A percentile compares a stretch with the other conserved stretches of the same genome.
phyloP scores from a whole-genome alignment of 2,888 invertebrate genomes.

The Callyntrura sp. region DNA sequence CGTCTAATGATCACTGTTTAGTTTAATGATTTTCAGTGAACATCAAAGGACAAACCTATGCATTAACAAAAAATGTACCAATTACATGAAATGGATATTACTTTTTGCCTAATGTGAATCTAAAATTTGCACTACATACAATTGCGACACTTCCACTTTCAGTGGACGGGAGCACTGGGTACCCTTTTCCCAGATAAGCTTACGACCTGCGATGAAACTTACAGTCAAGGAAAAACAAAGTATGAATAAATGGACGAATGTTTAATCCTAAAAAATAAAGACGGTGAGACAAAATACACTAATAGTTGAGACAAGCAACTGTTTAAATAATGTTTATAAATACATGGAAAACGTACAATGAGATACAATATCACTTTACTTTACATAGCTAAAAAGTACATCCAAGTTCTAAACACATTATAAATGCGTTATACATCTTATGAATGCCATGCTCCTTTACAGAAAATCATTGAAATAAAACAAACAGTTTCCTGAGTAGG shows the following conservation, averaged over 20 bases:
- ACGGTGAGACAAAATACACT: conserved; percentile 15
- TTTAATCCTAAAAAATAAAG: conserved; percentile 30
- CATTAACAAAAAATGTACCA: too few relatives aligned
- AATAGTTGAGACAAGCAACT: conserved; percentile 32
- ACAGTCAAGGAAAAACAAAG: conserved; percentile 18
- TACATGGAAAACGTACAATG: conserved; percentile 58
- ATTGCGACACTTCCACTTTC: too few relatives aligned
- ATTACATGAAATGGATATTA: too few relatives aligned
- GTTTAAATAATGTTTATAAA: conserved; percentile 52
- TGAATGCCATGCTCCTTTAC: conserved; percentile 59
- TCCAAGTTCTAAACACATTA: conserved; percentile 51
- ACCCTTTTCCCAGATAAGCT: neutral
- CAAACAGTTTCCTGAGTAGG: conserved; percentile 23
- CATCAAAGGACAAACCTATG: too few relatives aligned
- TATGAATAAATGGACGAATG: conserved; percentile 18
- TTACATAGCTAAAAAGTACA: conserved; percentile 70
- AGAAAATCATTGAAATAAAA: conserved; percentile 30
- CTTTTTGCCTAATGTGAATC: too few relatives aligned
- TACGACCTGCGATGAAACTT: neutral
- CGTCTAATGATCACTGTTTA: too few relatives aligned
- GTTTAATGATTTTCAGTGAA: too few relatives aligned
- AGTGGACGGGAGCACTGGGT: too few relatives aligned
- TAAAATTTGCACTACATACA: too few relatives aligned
- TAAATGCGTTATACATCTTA: conserved; percentile 63
- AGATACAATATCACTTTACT: conserved; percentile 77